A percentile compares a stretch with the other conserved stretches of the same genome.
Evolutionary conservation across 2,797 vertebrate species (phyloP).

Genomic region (Phylloscopus collybita): DNA sequence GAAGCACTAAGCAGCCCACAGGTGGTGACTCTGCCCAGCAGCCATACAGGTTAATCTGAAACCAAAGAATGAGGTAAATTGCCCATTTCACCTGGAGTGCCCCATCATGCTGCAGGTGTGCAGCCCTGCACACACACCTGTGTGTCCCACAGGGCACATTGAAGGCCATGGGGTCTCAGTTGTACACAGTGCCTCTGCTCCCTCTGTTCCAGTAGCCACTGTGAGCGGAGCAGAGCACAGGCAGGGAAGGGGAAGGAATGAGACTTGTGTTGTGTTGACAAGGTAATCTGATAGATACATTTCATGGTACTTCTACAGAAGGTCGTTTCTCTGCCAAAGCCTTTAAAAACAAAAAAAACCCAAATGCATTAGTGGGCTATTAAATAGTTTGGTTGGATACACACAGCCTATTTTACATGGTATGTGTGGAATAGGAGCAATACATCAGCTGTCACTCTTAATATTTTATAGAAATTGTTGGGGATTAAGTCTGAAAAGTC

Average conservation of each 20-base stretch:
- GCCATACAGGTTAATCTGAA: neutral
- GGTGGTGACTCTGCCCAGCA: neutral
- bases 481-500: neutral
- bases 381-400: neutral
- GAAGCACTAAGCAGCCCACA: neutral
- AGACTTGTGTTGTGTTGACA: neutral
- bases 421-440: neutral
- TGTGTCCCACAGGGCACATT: rapidly evolving
- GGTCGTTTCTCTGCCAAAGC: neutral
- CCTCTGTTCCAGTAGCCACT: neutral
- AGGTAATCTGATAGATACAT: rapidly evolving
- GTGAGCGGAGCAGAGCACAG: neutral
- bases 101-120: rapidly evolving
- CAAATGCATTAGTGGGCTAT: neutral
- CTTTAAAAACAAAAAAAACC: neutral
- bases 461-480: neutral
- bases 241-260: neutral
- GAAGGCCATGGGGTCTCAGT: rapidly evolving
- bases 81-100: neutral
- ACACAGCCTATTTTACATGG: neutral
- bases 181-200: neutral
- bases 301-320: neutral
- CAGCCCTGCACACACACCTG: rapidly evolving
- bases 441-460: neutral
- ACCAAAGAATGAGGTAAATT: rapidly evolving